A percentile compares a stretch with the other conserved stretches of the same genome.
These are phyloP conservation scores for Regulus satrapa DNA, from an alignment of 2,113 vertebrate species.

Conservation along the genomic window DNA sequence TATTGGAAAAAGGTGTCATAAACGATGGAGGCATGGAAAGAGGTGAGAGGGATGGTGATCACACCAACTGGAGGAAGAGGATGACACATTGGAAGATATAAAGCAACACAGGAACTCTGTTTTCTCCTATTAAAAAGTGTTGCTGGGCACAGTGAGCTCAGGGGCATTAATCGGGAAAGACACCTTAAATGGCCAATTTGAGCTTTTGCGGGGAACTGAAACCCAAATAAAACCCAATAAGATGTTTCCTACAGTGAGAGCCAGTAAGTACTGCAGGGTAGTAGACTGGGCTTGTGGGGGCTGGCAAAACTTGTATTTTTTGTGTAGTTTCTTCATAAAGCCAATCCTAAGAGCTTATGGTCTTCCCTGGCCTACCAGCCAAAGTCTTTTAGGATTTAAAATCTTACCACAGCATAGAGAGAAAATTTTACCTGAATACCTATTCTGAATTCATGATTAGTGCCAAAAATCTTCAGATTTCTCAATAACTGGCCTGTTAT, in stretches of 20 bases:
- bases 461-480: background rate
- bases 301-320: background rate
- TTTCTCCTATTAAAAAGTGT: background rate
- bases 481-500: accelerated
- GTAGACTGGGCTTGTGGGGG: background rate
- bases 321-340: background rate
- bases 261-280: background rate
- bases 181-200: background rate
- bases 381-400: background rate
- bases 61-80: background rate
- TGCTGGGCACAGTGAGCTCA: background rate
- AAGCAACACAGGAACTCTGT: background rate
- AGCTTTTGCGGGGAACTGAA: background rate
- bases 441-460: background rate
- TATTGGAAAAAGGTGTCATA: background rate
- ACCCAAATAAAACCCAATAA: background rate
- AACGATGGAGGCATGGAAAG: background rate
- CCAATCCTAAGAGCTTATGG: background rate
- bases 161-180: background rate
- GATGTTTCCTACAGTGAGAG: background rate
- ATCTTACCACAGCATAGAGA: background rate
- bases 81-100: background rate
- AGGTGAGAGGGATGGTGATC: background rate
- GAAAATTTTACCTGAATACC: accelerated
- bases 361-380: background rate